Conservation (phyloP, 2,113 vertebrate species). For the Callipepla californica region DNA sequence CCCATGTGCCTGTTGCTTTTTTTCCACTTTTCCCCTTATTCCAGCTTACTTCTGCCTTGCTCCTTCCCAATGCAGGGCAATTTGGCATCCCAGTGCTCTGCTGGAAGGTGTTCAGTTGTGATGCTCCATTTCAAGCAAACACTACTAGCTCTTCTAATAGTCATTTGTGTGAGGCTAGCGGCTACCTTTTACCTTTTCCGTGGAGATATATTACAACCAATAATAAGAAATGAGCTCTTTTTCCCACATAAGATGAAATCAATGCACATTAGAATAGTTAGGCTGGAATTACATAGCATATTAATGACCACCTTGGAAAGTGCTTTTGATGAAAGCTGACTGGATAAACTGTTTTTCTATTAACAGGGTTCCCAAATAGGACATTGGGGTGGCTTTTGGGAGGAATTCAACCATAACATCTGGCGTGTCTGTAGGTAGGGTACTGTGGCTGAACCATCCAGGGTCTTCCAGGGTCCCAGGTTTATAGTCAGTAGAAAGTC, state of each 20-base stretch:
- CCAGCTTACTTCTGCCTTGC: not conserved
- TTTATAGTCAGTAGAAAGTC: not conserved
- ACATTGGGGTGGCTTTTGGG: not conserved
- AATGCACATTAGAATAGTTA: conserved; percentile 49
- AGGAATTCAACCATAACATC: rapidly evolving
- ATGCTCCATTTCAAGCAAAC: not conserved
- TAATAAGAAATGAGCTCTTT: conserved; percentile 46
- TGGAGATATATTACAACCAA: conserved; percentile 22
- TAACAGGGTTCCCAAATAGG: not conserved
- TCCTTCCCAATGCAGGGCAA: not conserved
- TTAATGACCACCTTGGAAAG: conserved; percentile 12
- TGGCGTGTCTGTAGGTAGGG: not conserved
- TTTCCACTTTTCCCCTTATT: not conserved
- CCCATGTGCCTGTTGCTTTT: not conserved
- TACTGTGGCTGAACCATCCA: not conserved
- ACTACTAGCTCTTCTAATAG: not conserved
- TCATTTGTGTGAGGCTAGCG: not conserved
- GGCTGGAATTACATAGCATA: conserved; percentile 20
- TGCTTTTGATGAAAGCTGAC: not conserved
- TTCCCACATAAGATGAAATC: conserved; percentile 42
- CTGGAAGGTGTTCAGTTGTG: not conserved
- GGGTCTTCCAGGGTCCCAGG: not conserved
- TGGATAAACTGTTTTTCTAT: not conserved
- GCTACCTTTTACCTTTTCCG: not conserved
- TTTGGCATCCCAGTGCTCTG: not conserved